phyloP scores from a whole-genome alignment of 2,113 vertebrate species.

The Elephantulus edwardii region DNA sequence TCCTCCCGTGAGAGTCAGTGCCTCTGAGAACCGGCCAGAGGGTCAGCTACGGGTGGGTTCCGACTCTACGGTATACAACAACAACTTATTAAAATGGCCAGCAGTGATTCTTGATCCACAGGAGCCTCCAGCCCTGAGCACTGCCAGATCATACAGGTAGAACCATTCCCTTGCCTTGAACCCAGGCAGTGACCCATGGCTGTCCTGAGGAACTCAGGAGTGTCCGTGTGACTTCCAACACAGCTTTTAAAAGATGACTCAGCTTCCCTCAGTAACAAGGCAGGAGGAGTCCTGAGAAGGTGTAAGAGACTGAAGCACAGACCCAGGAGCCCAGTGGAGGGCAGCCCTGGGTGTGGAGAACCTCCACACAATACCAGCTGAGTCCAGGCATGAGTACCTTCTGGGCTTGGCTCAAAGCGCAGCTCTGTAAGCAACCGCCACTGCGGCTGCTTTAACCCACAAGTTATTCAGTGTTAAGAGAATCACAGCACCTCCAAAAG shows the following conservation, averaged over 20 bases:
- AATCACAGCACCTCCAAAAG: background rate
- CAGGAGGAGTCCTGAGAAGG: background rate
- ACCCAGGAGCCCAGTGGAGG: background rate
- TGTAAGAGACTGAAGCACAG: background rate
- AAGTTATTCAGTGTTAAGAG: background rate
- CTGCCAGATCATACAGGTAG: background rate
- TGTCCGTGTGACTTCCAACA: background rate
- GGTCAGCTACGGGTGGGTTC: no score
- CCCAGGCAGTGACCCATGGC: background rate
- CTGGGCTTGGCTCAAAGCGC: background rate
- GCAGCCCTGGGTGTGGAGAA: background rate
- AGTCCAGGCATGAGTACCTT: no score
- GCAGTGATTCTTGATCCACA: background rate
- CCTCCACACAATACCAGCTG: background rate
- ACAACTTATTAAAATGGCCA: background rate
- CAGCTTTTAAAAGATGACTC: background rate
- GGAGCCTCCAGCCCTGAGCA: background rate
- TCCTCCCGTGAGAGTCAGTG: no score
- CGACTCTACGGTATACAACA: no score
- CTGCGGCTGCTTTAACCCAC: rapidly evolving
- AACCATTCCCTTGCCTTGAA: background rate
- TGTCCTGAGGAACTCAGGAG: background rate
- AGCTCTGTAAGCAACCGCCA: background rate
- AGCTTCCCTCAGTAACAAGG: background rate
- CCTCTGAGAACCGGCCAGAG: no score